Percentiles rank a stretch among this genome's conserved stretches.
These are phyloP conservation scores for Electrona antarctica DNA, from an alignment of 2,113 vertebrate species.

Conservation along the genomic window DNA sequence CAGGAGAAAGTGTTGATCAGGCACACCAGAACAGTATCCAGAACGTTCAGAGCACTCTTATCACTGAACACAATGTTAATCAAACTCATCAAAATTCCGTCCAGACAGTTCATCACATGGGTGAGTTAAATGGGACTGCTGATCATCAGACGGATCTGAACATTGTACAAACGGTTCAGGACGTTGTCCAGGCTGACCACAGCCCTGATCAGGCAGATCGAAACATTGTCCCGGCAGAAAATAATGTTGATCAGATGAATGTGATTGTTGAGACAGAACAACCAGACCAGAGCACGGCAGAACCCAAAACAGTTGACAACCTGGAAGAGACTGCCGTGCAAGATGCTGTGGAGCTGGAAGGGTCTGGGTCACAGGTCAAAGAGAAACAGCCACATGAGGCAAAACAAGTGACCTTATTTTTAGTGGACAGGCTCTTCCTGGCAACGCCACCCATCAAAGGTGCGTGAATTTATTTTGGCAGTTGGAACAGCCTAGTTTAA, in stretches of 20 bases:
- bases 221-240: constrained; percentile 1
- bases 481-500: no score
- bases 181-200: background rate
- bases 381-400: constrained; percentile 11
- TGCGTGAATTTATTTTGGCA: constrained; percentile 33
- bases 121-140: no score
- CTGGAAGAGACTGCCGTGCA: background rate
- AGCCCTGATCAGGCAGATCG: constrained; percentile 2
- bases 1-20: no score
- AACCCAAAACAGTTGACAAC: background rate
- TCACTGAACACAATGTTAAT: no score
- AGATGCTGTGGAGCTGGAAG: constrained; percentile 9
- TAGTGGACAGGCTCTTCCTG: constrained; percentile 71
- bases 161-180: constrained; percentile 7
- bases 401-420: constrained; percentile 55
- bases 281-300: background rate
- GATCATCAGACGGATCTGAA: background rate
- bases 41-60: no score
- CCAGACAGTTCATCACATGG: no score
- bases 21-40: no score
- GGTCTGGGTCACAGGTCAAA: constrained; percentile 15
- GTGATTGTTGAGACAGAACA: background rate
- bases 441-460: constrained; percentile 59
- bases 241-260: constrained; percentile 14
- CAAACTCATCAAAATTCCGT: no score